These are phyloP conservation scores for Oncorhynchus tshawytscha DNA, from an alignment of 2,113 vertebrate species.

Conservation along the genomic window DNA sequence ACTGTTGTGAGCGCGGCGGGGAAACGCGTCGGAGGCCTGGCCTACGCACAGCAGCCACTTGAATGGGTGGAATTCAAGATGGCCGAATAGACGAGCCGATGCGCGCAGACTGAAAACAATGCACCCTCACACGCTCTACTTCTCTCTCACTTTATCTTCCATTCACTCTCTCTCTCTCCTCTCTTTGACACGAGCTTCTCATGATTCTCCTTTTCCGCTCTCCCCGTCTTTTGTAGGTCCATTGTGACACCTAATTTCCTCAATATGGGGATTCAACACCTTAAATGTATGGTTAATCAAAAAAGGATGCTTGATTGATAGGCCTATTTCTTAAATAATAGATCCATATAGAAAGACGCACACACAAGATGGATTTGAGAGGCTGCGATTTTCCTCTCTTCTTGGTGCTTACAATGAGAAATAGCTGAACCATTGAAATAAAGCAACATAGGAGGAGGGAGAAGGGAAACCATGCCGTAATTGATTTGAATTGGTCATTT, in stretches of 20 bases:
- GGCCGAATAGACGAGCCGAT: slow-evolving; percentile 77
- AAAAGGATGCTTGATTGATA: background rate
- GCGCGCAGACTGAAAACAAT: slow-evolving; percentile 83
- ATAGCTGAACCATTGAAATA: slow-evolving; percentile 12
- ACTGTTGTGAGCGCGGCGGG: slow-evolving; percentile 84
- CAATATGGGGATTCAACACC: background rate
- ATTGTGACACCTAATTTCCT: slow-evolving; percentile 6
- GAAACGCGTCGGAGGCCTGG: slow-evolving; percentile 86
- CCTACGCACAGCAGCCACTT: slow-evolving; percentile 83
- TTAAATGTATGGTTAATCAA: background rate
- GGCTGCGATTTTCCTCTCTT: background rate
- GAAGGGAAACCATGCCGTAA: slow-evolving; percentile 45
- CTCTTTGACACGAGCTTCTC: slow-evolving; percentile 52
- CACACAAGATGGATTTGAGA: background rate
- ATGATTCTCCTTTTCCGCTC: slow-evolving; percentile 50
- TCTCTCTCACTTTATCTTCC: slow-evolving; percentile 67
- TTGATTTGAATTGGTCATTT: slow-evolving; percentile 74
- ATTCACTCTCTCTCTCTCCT: slow-evolving; percentile 53
- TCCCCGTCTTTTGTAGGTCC: slow-evolving; percentile 23
- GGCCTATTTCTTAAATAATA: background rate
- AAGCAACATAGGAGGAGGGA: slow-evolving; percentile 24
- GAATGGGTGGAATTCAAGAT: slow-evolving; percentile 86
- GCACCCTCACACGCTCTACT: slow-evolving; percentile 48
- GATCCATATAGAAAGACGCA: background rate
- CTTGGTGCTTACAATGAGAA: background rate